Conservation (phyloP, 1,140 invertebrate genomes). For the Drosophila kikkawai region DNA sequence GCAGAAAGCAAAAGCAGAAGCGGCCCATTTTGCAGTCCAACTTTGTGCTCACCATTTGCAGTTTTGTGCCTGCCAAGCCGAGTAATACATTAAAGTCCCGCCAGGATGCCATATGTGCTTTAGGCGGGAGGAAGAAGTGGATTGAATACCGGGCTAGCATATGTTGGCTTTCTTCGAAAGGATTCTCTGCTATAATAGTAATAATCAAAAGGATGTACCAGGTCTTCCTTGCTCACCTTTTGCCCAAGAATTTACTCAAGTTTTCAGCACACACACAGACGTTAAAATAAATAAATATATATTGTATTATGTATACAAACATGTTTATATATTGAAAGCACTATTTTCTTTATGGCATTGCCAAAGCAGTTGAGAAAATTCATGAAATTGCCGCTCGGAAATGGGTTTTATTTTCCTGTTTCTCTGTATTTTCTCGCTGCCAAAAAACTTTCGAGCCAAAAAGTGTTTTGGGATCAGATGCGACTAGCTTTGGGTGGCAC, state of each 20-base stretch:
- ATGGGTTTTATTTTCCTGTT: conserved; percentile 41
- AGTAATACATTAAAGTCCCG: conserved; percentile 37
- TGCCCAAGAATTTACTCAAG: conserved; percentile 11
- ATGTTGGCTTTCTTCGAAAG: neutral
- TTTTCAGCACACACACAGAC: conserved; percentile 13
- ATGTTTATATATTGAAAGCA: conserved; percentile 5
- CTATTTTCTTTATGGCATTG: conserved; percentile 63
- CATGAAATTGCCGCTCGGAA: conserved; percentile 45
- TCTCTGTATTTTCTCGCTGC: conserved; percentile 10
- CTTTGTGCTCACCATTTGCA: conserved; percentile 51
- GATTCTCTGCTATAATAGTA: neutral
- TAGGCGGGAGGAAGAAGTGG: neutral
- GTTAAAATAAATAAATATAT: conserved; percentile 1
- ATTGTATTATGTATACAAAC: neutral
- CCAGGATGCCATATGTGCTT: conserved; percentile 9
- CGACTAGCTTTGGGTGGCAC: neutral
- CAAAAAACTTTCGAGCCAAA: conserved; percentile 35
- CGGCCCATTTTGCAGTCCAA: conserved; percentile 42
- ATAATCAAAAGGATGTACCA: neutral
- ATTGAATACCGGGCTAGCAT: neutral
- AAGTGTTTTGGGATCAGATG: conserved; percentile 48
- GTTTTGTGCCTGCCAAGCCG: conserved; percentile 51
- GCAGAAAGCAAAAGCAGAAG: neutral
- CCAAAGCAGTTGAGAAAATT: conserved; percentile 50
- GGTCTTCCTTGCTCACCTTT: neutral